Conservation (phyloP, 2,888 invertebrate genomes). For the Xestia ashworthii region DNA sequence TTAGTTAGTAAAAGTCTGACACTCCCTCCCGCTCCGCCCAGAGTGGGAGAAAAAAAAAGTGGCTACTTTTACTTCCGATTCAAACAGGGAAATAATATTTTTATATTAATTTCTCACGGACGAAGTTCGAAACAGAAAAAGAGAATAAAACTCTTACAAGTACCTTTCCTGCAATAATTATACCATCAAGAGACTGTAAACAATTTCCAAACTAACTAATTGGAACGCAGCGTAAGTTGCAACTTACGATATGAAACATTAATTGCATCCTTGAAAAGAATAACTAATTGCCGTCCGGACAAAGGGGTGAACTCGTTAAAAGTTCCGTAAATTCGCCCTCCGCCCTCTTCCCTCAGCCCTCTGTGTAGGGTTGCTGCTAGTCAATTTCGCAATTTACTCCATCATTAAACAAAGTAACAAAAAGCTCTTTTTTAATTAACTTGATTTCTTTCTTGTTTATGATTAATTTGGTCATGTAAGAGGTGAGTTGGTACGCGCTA, state of each 20-base stretch:
- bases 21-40: too few species aligned
- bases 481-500: background rate
- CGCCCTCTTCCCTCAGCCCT: slow-evolving; percentile 22
- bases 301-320: slow-evolving; percentile 76
- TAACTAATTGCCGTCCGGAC: slow-evolving; percentile 73
- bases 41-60: too few species aligned
- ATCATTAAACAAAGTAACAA: slow-evolving; percentile 2
- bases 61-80: too few species aligned
- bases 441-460: background rate
- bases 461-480: background rate
- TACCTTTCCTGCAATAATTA: slow-evolving; percentile 5
- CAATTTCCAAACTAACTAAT: slow-evolving; percentile 29
- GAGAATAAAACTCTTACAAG: background rate
- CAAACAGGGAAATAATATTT: too few species aligned
- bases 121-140: background rate
- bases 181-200: slow-evolving; percentile 11
- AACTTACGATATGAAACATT: slow-evolving; percentile 68
- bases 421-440: slow-evolving; percentile 8
- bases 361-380: slow-evolving; percentile 49
- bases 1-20: too few species aligned
- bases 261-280: slow-evolving; percentile 74
- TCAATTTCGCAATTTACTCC: background rate
- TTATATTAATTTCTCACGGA: too few species aligned
- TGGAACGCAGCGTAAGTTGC: slow-evolving; percentile 39
- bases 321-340: slow-evolving; percentile 66